phyloP scores from a whole-genome alignment of 2,797 vertebrate species.

The Enteromius unitaeniatus region DNA sequence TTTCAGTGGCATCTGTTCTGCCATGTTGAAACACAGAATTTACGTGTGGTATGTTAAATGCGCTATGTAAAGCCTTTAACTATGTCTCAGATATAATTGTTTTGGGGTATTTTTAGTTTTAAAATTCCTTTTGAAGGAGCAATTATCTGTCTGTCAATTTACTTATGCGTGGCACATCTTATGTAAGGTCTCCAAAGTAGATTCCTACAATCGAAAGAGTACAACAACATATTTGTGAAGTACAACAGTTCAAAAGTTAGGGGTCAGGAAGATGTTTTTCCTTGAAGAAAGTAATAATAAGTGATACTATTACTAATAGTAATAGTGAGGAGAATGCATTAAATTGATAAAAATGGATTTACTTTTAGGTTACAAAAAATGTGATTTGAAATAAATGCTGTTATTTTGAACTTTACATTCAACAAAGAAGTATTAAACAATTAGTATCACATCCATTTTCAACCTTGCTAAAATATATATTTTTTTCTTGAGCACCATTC shows the following conservation, averaged over 20 bases:
- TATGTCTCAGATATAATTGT: slow-evolving; percentile 27
- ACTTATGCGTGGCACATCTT: background rate
- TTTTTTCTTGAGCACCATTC: too few relatives aligned
- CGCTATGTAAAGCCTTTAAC: slow-evolving; percentile 13
- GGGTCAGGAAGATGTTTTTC: background rate
- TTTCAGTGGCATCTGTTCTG: slow-evolving; percentile 22
- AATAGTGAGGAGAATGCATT: background rate
- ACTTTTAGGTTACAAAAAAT: too few relatives aligned
- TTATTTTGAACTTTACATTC: too few relatives aligned
- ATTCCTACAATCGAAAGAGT: background rate
- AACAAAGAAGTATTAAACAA: too few relatives aligned
- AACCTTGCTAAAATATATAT: too few relatives aligned
- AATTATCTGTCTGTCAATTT: slow-evolving; percentile 9
- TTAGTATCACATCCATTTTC: too few relatives aligned
- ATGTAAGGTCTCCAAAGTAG: background rate
- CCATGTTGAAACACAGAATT: slow-evolving; percentile 37
- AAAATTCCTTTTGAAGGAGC: background rate
- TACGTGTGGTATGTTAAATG: slow-evolving; percentile 29
- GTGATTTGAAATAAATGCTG: too few relatives aligned
- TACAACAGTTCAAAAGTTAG: background rate
- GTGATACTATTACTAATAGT: background rate
- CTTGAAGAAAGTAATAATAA: background rate
- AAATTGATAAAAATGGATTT: background rate
- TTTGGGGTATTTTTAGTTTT: slow-evolving; percentile 31
- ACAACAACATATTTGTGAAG: background rate